These are phyloP conservation scores for Trematomus bernacchii DNA, from an alignment of 2,797 vertebrate species.

Conservation along the genomic window DNA sequence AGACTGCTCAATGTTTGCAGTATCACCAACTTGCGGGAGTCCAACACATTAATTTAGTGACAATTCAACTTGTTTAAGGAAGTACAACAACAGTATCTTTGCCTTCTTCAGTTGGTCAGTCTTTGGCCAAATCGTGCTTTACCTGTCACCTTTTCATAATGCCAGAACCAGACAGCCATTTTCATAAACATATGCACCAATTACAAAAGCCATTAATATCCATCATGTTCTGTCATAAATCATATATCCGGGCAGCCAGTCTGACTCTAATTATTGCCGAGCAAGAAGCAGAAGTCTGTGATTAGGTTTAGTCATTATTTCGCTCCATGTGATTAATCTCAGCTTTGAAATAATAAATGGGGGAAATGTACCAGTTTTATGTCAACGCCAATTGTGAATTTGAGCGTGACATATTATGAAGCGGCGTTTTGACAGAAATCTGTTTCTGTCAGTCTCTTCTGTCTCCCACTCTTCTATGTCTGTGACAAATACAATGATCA, in stretches of 20 bases:
- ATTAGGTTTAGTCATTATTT: conserved; percentile 86
- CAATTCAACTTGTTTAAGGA: conserved; percentile 4
- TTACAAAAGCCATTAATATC: conserved; percentile 88
- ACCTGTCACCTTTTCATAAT: conserved; percentile 73
- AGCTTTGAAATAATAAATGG: conserved; percentile 83
- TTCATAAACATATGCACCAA: conserved; percentile 85
- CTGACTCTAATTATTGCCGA: conserved; percentile 85
- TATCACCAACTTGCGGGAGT: background rate
- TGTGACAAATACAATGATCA: conserved; percentile 74
- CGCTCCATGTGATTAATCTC: conserved; percentile 81
- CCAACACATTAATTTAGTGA: background rate
- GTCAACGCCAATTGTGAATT: conserved; percentile 79
- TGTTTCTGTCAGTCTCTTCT: conserved; percentile 63
- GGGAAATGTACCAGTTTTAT: conserved; percentile 77
- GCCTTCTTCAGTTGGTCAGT: conserved; percentile 27
- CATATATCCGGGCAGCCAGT: conserved; percentile 78
- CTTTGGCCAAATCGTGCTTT: conserved; percentile 40
- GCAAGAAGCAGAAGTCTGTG: conserved; percentile 84
- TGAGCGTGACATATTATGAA: conserved; percentile 73
- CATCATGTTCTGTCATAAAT: conserved; percentile 86
- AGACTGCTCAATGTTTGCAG: background rate
- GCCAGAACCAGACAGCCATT: conserved; percentile 76
- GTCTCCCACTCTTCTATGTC: conserved; percentile 39
- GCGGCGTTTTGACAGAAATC: conserved; percentile 72
- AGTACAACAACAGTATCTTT: conserved; percentile 3